Percentiles rank a stretch among this genome's conserved stretches.
These are phyloP conservation scores for Lutraria rhynchaena DNA, from an alignment of 1,140 invertebrate species.

Conservation along the genomic window DNA sequence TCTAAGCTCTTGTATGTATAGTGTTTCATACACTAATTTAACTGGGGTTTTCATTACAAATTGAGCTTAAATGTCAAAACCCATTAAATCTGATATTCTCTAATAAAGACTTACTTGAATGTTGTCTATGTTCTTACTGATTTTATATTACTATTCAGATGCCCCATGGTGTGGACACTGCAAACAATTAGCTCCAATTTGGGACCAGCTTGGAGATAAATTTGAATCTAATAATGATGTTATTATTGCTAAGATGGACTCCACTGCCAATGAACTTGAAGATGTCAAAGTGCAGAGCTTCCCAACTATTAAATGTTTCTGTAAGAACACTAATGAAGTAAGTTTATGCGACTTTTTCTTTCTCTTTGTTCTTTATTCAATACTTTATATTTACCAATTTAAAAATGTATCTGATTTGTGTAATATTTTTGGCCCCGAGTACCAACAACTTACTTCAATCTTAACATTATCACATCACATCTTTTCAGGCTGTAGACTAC, in stretches of 20 bases:
- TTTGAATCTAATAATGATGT: constrained; percentile 92
- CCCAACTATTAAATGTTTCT: constrained; percentile 98
- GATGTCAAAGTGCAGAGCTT: constrained; percentile 93
- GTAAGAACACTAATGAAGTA: constrained; percentile 95
- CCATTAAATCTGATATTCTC: too few species aligned
- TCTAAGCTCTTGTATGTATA: too few species aligned
- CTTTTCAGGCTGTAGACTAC: constrained; percentile 91
- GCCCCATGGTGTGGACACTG: constrained; percentile 98
- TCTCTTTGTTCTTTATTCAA: not conserved
- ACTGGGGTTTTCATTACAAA: too few species aligned
- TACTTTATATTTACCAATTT: too few species aligned
- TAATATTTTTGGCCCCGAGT: too few species aligned
- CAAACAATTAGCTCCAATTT: constrained; percentile 98
- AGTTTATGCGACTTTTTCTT: constrained; percentile 31
- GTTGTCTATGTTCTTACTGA: too few species aligned
- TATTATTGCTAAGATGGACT: constrained; percentile 99
- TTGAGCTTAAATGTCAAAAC: too few species aligned
- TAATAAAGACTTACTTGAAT: too few species aligned
- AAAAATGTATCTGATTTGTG: too few species aligned
- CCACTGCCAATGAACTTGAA: constrained; percentile 98
- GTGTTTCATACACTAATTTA: too few species aligned
- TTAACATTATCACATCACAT: too few species aligned
- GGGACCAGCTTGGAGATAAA: constrained; percentile 94
- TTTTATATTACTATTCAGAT: constrained; percentile 81
- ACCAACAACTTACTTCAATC: too few species aligned